Percentiles rank a stretch among this genome's conserved stretches.
Evolutionary conservation across 2,113 vertebrate genomes (phyloP).

Genomic region (Tursiops truncatus): DNA sequence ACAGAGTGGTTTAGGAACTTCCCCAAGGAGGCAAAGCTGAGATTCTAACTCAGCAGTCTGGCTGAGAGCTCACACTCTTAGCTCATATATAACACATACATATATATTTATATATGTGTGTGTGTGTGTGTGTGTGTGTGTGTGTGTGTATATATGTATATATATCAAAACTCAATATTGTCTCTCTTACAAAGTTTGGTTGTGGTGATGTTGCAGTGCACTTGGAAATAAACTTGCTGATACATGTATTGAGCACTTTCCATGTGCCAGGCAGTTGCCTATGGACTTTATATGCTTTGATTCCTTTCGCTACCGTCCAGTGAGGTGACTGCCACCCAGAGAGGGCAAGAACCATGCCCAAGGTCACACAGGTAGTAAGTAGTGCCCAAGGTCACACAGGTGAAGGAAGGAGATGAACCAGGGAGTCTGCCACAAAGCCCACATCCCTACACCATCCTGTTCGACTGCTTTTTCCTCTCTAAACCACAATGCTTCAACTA

Average conservation of each 20-base stretch:
- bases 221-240: neutral
- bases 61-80: fast-evolving
- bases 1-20: neutral
- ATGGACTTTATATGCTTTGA: fast-evolving
- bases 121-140: too few relatives aligned
- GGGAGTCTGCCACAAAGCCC: too few relatives aligned
- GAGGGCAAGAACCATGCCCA: neutral
- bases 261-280: fast-evolving
- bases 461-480: neutral
- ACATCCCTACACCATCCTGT: neutral
- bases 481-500: neutral
- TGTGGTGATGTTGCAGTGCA: fast-evolving
- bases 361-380: neutral
- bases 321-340: neutral
- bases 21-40: neutral
- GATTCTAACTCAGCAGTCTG: neutral
- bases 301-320: neutral
- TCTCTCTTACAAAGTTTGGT: fast-evolving
- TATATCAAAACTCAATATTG: fast-evolving
- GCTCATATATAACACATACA: neutral
- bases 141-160: fast-evolving
- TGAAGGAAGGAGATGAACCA: neutral
- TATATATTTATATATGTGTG: neutral
- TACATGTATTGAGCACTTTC: fast-evolving
- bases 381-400: neutral